Conservation (phyloP, 2,797 vertebrate genomes). For the Sebastes kiyomatsui region DNA sequence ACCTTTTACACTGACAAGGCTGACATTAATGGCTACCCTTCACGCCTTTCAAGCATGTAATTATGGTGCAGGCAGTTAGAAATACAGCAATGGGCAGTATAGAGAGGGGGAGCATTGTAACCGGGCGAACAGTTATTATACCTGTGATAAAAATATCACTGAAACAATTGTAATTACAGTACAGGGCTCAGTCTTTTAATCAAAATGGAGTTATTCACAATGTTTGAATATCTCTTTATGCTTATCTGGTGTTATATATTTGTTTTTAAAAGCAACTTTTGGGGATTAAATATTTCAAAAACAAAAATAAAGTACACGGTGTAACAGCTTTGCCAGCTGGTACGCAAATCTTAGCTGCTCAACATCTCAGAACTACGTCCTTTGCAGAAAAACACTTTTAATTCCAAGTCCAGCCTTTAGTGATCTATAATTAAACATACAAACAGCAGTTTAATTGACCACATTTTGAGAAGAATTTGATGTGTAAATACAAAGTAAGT, state of each 20-base stretch:
- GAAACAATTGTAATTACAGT: background rate
- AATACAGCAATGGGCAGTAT: slow-evolving; percentile 32
- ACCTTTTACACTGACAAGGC: slow-evolving; percentile 41
- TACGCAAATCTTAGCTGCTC: background rate
- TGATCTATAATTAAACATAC: background rate
- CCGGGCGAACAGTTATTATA: background rate
- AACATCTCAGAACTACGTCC: background rate
- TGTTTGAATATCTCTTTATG: background rate
- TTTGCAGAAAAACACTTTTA: background rate
- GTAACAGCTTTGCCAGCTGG: background rate
- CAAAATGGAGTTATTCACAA: background rate
- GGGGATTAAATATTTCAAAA: background rate
- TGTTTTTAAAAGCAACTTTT: background rate
- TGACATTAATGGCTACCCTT: slow-evolving; percentile 60
- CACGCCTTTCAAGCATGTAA: slow-evolving; percentile 45
- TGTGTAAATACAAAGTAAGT: background rate
- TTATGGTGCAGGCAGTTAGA: slow-evolving; percentile 37
- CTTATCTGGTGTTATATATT: background rate
- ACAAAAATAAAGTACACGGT: background rate
- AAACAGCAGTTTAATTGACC: background rate
- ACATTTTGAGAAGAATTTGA: background rate
- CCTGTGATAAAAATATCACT: slow-evolving; percentile 17
- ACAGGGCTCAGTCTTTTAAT: background rate
- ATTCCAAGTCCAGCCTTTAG: background rate
- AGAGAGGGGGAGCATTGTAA: background rate